Evolutionary conservation across 2,888 invertebrate species (phyloP).

Genomic region (Papilio elwesi): DNA sequence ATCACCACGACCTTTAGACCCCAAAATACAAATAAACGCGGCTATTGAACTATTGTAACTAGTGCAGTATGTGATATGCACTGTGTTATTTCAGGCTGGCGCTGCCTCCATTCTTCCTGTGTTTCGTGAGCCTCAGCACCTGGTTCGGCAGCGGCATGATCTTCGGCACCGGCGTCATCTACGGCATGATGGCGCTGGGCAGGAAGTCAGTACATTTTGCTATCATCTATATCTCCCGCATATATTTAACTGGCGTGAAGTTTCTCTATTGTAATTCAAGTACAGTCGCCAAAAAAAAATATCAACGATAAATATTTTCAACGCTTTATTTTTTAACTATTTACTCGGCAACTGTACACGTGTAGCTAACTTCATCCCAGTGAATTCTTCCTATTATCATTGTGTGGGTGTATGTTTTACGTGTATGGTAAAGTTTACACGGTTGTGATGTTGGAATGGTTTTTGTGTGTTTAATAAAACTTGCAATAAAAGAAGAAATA

Average conservation of each 20-base stretch:
- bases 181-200: constrained; percentile 97
- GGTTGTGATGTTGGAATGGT: too few species aligned
- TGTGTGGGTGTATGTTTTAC: too few species aligned
- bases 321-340: too few species aligned
- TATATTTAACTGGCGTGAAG: neutral
- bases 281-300: neutral
- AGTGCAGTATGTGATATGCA: constrained; percentile 4
- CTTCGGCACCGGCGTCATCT: constrained; percentile 94
- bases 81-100: constrained; percentile 86
- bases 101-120: constrained; percentile 91
- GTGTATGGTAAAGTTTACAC: too few species aligned
- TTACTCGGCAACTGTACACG: neutral
- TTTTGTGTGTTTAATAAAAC: too few species aligned
- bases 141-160: constrained; percentile 95
- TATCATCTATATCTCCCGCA: neutral
- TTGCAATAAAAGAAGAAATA: too few species aligned
- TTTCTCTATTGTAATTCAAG: neutral
- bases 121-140: constrained; percentile 87
- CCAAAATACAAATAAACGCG: neutral
- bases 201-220: constrained; percentile 91
- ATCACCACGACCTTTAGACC: too few species aligned
- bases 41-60: neutral
- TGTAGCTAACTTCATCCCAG: too few species aligned
- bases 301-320: too few species aligned
- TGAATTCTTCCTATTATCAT: too few species aligned